A percentile compares a stretch with the other conserved stretches of the same genome.
Evolutionary conservation across 2,888 invertebrate genomes (phyloP).

Genomic region (Nemurella pictetii): DNA sequence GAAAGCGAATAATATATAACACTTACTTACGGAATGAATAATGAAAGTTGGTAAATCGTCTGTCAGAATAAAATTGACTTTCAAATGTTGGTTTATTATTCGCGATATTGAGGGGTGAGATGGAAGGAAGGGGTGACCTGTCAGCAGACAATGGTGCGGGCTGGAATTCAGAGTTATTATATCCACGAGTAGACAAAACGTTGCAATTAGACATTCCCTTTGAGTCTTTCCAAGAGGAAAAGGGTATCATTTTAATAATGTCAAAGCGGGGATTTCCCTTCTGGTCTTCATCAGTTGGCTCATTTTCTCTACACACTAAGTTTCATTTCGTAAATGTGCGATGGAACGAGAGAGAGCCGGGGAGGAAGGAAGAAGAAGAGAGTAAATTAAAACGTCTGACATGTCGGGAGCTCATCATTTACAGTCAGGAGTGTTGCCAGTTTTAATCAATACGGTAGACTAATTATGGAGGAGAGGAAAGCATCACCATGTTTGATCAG

Average conservation of each 20-base stretch:
- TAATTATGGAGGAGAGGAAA: slow-evolving; percentile 14
- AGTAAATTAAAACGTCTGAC: neutral
- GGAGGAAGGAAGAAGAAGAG: neutral
- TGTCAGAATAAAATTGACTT: slow-evolving; percentile 31
- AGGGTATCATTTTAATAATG: neutral
- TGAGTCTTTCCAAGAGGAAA: neutral
- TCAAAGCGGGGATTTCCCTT: neutral
- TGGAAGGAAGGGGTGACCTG: neutral
- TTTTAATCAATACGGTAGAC: slow-evolving; percentile 22
- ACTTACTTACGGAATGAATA: slow-evolving; percentile 23
- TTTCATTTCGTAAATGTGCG: neutral
- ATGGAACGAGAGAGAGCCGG: neutral
- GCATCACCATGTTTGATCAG: slow-evolving; percentile 27
- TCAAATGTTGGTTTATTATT: slow-evolving; percentile 25
- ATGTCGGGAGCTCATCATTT: neutral
- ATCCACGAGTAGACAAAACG: slow-evolving; percentile 18
- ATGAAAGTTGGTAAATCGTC: slow-evolving; percentile 27
- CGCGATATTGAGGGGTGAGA: slow-evolving; percentile 28
- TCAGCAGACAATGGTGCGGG: slow-evolving; percentile 4
- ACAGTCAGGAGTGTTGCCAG: neutral
- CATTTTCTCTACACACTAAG: neutral
- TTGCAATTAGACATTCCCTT: neutral
- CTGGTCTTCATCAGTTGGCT: neutral
- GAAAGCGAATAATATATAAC: slow-evolving; percentile 29
- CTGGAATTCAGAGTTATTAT: neutral